Base-by-base conservation (phyloP, 2,113 vertebrate genomes). In the Zosterops hypoxanthus region DNA sequence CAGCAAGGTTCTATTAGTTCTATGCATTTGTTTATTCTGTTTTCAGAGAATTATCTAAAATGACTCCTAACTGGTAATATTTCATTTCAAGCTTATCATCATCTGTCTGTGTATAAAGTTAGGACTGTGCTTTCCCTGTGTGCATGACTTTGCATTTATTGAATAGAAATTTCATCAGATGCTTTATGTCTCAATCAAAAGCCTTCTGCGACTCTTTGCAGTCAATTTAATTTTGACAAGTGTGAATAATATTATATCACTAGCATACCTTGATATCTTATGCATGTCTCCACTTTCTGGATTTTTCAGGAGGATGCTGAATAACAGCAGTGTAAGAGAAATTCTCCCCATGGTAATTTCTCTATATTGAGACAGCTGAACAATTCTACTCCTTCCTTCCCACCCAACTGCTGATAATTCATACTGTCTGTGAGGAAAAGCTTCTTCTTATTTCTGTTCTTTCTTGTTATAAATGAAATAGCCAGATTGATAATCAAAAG, bases 81-180 rank as follows among this genome's bases (percentile, higher is more conserved):
- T 60, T 82, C 19, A 72, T 92, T 80, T 93, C 55, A 80, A 88
- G 70, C 26, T 90, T 79, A 92, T 88, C 36, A 71, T 60, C 19
- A 64, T 92, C 41, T 69, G 28, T 82, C 81, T 82, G 23, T 79
- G 7, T 72, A 56, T 76, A 69, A 76, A 90, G 15, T 60, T 92
- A 88, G 14, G 59, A n/a, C 24, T 92, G 8, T 66, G 12, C 72
- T 93, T 79, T 80, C 24, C 26, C 50, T 39, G 12, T 31, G 36
- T 83, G 75, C 44, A 44, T 79, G 85, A 90, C 53, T 94, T 88
- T 19, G 41, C 70, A 90, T 71, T 90, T 88, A 68, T 80, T 76
- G 63, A 93, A 90, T 11, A 31, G 79, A 93, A 93, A 92, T 82
- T 82, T 90, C 70, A 72, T 90, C 46, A 65, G 53, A 70, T 82